Evolutionary conservation across 2,797 vertebrate species (phyloP).

Genomic region (Helostoma temminkii): DNA sequence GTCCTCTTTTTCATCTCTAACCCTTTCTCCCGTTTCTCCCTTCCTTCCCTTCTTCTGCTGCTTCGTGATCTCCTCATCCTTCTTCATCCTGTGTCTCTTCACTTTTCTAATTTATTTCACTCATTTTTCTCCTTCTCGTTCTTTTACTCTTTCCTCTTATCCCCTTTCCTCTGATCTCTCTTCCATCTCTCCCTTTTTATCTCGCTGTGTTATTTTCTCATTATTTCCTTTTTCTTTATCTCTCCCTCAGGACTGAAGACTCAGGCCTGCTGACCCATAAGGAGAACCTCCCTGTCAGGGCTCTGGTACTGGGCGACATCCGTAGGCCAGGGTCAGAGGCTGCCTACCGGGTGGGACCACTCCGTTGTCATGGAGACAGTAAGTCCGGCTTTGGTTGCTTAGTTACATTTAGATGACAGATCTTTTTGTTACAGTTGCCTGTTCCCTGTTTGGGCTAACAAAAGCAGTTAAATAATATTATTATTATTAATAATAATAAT

Average conservation of each 20-base stretch:
- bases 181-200: rapidly evolving
- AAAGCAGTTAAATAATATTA: no score
- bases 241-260: conserved; percentile 87
- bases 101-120: no score
- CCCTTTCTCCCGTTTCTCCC: not conserved
- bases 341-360: conserved; percentile 90
- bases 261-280: conserved; percentile 91
- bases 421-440: not conserved
- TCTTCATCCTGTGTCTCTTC: not conserved
- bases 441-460: not conserved
- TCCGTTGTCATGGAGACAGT: conserved; percentile 93
- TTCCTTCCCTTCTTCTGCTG: not conserved
- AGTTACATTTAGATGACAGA: conserved; percentile 11
- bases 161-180: not conserved
- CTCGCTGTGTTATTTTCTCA: no score
- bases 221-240: no score
- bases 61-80: not conserved
- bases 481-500: no score
- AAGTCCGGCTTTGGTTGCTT: conserved; percentile 76
- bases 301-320: conserved; percentile 90
- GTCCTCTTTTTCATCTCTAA: not conserved
- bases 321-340: conserved; percentile 89
- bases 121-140: not conserved
- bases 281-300: conserved; percentile 90
- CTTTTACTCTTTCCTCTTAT: not conserved